Base-by-base conservation (phyloP, 1,140 invertebrate genomes). In the Camponotus floridanus region DNA sequence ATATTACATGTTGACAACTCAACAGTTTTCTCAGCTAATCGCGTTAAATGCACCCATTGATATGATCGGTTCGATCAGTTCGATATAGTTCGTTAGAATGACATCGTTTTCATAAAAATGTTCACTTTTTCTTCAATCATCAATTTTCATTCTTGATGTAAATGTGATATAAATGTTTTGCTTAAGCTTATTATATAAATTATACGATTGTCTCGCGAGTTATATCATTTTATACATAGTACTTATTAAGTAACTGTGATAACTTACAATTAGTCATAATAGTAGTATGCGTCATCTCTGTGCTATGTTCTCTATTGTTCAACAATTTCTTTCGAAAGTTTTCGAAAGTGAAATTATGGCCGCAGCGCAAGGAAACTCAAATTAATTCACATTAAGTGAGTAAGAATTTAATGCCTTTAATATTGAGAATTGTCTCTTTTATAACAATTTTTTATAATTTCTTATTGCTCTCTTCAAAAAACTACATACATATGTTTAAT, bases 171-270 rank as follows among this genome's bases (percentile, higher is more conserved):
- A 33, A 62, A 42, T 5, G 73, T 65, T 36, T 62, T 8, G 31
- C 2, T 51, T 18, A 9, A 55, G 21, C 51, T 87, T 57, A 73
- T 83, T 86, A 67, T 88, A 85, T 73, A 78, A 59, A 51, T 86
- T 48, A 6, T 21, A 21, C 18, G 11, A 21, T 57, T 67, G 4
- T 48, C 42, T 78, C 48, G 59, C 70, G n/a, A 65, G 61, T 91
- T 86, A 64, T 85, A 84, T 88, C 85, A 70, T 88, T 91, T 87
- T 90, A 87, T 89, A 87, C 76, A 80, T 87, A 87, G 78, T 89
- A 90, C 88, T 89, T 90, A 89, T 87, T 78, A 62, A 91, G 84
- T 91, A 90, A 79, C 90, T 91, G 90, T 91, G 90, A 91, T 90
- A 90, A 73, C 57, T 79, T 85, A 42, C 39, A 42, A 42, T 42